A percentile compares a stretch with the other conserved stretches of the same genome.
These are phyloP conservation scores for Xylota segnis DNA, from an alignment of 2,888 invertebrate genomes.

Conservation along the genomic window DNA sequence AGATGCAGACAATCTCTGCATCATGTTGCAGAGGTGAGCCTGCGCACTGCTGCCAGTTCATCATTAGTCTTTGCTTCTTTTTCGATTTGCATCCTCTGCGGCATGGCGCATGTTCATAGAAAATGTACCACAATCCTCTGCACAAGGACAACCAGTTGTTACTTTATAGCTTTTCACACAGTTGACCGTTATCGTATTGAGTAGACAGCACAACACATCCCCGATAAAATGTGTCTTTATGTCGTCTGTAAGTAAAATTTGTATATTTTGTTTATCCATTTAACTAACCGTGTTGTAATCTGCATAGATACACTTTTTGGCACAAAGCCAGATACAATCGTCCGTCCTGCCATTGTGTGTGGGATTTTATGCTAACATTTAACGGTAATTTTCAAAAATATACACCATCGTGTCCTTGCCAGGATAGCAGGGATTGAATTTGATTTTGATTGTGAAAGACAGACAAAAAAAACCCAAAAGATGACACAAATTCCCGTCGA, in stretches of 20 bases:
- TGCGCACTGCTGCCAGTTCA: conserved; percentile 40
- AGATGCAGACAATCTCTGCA: conserved; percentile 38
- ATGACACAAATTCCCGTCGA: conserved; percentile 20
- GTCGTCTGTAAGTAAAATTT: conserved; percentile 60
- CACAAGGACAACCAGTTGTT: conserved; percentile 62
- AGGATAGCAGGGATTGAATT: conserved; percentile 34
- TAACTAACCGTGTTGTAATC: conserved; percentile 71
- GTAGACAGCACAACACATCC: conserved; percentile 50
- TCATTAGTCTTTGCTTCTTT: no score
- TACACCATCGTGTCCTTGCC: background rate
- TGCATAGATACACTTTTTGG: conserved; percentile 58
- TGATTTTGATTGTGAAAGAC: conserved; percentile 56
- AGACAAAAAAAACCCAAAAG: conserved; percentile 8
- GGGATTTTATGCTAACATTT: conserved; percentile 37
- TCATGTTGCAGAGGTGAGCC: conserved; percentile 68
- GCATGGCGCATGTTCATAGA: conserved; percentile 58
- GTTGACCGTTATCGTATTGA: conserved; percentile 63
- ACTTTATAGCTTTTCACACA: conserved; percentile 61
- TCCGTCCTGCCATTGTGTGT: background rate
- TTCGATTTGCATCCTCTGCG: conserved; percentile 26
- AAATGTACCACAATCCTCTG: conserved; percentile 30
- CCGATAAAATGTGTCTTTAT: conserved; percentile 64
- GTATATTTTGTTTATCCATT: conserved; percentile 64
- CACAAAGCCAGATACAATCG: conserved; percentile 8
- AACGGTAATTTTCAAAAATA: conserved; percentile 32